Percentiles rank a stretch among this genome's conserved stretches.
Evolutionary conservation across 2,113 vertebrate genomes (phyloP).

Genomic region (Gallinago jamesoni): DNA sequence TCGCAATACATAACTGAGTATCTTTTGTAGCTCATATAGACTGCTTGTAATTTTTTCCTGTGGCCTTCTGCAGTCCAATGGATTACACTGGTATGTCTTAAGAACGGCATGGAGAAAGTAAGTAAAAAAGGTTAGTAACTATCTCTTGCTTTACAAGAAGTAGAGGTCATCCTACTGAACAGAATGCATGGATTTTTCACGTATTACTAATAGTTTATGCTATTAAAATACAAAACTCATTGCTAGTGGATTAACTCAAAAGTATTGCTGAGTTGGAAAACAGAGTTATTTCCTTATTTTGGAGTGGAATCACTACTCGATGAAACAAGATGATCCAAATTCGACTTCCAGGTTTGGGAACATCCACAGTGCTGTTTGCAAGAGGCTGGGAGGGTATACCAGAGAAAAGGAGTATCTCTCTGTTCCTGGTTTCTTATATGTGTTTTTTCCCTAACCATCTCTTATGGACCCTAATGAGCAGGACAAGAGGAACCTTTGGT

Average conservation of each 20-base stretch:
- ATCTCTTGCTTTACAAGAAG: background rate
- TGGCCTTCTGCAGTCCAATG: background rate
- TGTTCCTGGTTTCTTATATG: background rate
- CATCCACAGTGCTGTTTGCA: background rate
- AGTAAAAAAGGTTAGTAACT: background rate
- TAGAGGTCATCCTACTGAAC: background rate
- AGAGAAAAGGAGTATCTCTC: background rate
- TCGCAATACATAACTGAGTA: background rate
- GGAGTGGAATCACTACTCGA: background rate
- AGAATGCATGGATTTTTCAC: background rate
- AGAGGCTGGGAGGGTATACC: background rate
- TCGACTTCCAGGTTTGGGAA: background rate
- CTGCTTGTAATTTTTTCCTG: background rate
- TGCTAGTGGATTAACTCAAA: background rate
- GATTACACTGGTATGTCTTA: background rate
- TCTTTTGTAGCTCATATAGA: background rate
- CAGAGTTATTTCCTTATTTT: background rate
- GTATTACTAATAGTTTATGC: background rate
- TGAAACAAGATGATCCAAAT: background rate
- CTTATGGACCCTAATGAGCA: background rate
- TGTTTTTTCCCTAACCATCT: background rate
- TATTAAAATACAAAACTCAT: background rate
- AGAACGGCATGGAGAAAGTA: background rate
- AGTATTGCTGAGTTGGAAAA: background rate
- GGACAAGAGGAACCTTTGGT: background rate